These are phyloP conservation scores for Capitella teleta DNA, from an alignment of 1,140 invertebrate genomes.

Conservation along the genomic window DNA sequence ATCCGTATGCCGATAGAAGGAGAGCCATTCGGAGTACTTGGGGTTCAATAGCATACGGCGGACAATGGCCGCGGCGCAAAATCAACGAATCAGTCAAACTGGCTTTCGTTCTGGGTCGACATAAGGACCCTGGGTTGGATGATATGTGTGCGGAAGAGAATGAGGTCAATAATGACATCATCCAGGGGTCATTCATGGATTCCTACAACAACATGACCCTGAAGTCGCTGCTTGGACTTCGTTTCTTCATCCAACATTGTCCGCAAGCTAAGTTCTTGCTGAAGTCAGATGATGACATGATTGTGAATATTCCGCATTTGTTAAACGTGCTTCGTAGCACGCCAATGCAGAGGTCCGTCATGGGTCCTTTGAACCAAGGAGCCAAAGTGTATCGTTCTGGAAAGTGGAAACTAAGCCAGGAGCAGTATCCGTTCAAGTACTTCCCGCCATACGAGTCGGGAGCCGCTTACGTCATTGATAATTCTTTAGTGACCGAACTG, in stretches of 20 bases:
- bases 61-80: background rate
- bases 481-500: slow-evolving; percentile 15
- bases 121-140: slow-evolving; percentile 1
- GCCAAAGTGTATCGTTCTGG: slow-evolving; percentile 12
- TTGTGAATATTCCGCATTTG: slow-evolving; percentile 53
- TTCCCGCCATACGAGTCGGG: slow-evolving; percentile 27
- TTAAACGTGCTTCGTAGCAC: slow-evolving; percentile 28
- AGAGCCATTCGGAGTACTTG: slow-evolving; percentile 7
- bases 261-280: slow-evolving; percentile 55
- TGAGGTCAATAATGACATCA: slow-evolving; percentile 23
- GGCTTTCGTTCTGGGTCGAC: slow-evolving; percentile 9
- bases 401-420: slow-evolving; percentile 24
- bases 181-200: slow-evolving; percentile 32
- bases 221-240: slow-evolving; percentile 67
- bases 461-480: slow-evolving; percentile 28
- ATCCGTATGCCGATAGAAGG: background rate
- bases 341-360: background rate
- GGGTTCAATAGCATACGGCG: background rate
- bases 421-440: slow-evolving; percentile 20
- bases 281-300: slow-evolving; percentile 82
- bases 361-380: slow-evolving; percentile 5
- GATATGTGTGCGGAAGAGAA: slow-evolving; percentile 3
- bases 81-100: background rate
- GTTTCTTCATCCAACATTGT: slow-evolving; percentile 61
- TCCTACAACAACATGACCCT: slow-evolving; percentile 35